Evolutionary conservation across 37 sponge, comb jelly and placozoan genomes (phyloP).

Genomic region (Crambe crambe): DNA sequence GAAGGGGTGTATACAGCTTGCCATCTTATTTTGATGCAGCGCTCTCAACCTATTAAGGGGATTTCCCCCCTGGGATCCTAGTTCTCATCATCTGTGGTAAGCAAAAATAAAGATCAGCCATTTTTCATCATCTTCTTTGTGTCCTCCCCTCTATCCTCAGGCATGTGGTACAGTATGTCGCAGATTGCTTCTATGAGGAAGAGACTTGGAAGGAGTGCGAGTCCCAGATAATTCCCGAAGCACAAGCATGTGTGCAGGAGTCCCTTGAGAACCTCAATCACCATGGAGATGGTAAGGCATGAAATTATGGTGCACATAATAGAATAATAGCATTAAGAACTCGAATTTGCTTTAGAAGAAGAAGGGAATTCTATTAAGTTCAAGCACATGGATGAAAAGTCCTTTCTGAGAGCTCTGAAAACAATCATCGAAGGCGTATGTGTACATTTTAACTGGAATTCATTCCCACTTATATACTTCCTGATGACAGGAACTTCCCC

Average conservation of each 20-base stretch:
- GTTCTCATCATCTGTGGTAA: conserved; percentile 59
- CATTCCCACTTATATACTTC: background rate
- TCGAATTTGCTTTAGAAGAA: background rate
- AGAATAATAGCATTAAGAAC: background rate
- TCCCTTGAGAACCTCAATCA: conserved; percentile 13
- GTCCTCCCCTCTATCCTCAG: background rate
- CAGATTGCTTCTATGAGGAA: conserved; percentile 18
- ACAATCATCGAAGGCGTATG: conserved; percentile 18
- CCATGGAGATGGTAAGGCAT: background rate
- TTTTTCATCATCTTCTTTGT: background rate
- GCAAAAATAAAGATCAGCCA: background rate
- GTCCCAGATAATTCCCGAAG: background rate
- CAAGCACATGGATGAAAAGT: background rate
- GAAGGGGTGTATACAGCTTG: too few relatives aligned
- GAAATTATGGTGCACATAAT: background rate
- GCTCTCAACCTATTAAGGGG: conserved; percentile 52
- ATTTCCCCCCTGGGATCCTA: conserved; percentile 68
- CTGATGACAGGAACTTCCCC: conserved; percentile 15
- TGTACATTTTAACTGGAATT: background rate
- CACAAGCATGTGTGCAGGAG: conserved; percentile 1
- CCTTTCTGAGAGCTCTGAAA: background rate
- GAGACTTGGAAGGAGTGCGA: conserved; percentile 22
- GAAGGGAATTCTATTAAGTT: conserved; percentile 18
- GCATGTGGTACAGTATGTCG: conserved; percentile 8
- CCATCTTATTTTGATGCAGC: conserved; percentile 16